These are phyloP conservation scores for Sebastes reedi DNA, from an alignment of 2,797 vertebrate genomes.

Conservation along the genomic window DNA sequence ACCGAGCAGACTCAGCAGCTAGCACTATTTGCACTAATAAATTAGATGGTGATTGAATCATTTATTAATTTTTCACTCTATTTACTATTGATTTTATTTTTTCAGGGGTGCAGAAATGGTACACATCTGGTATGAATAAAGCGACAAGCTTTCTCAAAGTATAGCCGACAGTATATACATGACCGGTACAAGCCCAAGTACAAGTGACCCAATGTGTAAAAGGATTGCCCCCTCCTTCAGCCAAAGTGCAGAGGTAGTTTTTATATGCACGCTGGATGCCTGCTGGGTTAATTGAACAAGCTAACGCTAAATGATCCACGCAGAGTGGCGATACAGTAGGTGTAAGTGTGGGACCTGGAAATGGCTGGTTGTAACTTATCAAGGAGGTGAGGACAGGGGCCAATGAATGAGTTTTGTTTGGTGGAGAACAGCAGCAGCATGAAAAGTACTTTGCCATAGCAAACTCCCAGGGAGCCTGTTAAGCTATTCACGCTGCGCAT, in stretches of 20 bases:
- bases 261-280: background rate
- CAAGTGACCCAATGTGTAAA: background rate
- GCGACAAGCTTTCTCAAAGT: background rate
- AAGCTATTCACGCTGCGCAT: conserved; percentile 55
- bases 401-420: conserved; percentile 28
- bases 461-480: conserved; percentile 53
- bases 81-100: background rate
- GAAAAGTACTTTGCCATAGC: conserved; percentile 59
- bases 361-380: conserved; percentile 27
- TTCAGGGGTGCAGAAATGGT: background rate
- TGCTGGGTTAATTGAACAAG: conserved; percentile 34
- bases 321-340: conserved; percentile 15
- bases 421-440: conserved; percentile 56
- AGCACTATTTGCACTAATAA: background rate
- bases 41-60: background rate
- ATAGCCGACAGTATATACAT: background rate
- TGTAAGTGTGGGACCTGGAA: conserved; percentile 42
- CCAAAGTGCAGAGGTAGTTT: background rate
- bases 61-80: background rate
- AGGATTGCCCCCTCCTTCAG: background rate
- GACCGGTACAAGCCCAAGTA: background rate
- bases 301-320: background rate
- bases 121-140: background rate
- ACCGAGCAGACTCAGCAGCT: background rate
- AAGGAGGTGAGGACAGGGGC: conserved; percentile 34